Evolutionary conservation across 2,113 vertebrate species (phyloP), one percentile per base, ranked within the genome.

Genomic region (Holacanthus passer): DNA sequence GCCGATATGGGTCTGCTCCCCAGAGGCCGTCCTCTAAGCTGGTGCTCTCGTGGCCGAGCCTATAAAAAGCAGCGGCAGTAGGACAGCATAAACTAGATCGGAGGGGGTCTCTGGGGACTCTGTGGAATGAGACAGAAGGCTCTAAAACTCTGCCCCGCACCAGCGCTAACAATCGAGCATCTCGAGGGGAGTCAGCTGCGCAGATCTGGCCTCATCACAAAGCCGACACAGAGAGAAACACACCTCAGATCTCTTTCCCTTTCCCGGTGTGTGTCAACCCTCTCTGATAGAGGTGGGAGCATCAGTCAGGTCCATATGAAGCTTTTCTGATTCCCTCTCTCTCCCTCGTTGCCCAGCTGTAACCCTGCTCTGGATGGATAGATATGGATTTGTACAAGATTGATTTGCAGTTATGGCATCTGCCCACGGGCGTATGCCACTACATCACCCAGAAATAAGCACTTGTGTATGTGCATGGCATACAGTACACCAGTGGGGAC

Each of bases 41-140:
- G 85, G 80, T 78, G 69, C 81, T 56, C 79, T 81, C 22, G 47
- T 58, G 50, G 85, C 66, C 39, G 41, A 68, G 77, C 89, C 91
- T 93, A 95, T 88, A 91, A 93, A 94, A 94, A 93, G 91, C 82
- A 37, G 73, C 82, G 81, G 74, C 87, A 89, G 78, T 69, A 91
- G 93, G 84, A 93, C 93, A 86, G 58, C n/a, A 24, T 93, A 94
- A 95, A 95, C 93, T 95, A 94, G 93, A 94, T 94, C 87, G 62
- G 71, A 62, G 50, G 37, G n/a, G 45, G 67, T 76, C 91, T 83
- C 88, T 50, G 24, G 77, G 74, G 90, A 59, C 14, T 68, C 13
- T 2, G 50, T 5, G 62, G 78, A 72, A 87, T 73, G 85, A 89
- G 66, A 76, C 67, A 67, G 59, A 67, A 64, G 41, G 47, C 71